These are phyloP conservation scores for Paralichthys olivaceus DNA, from an alignment of 2,113 vertebrate species.

Conservation along the genomic window DNA sequence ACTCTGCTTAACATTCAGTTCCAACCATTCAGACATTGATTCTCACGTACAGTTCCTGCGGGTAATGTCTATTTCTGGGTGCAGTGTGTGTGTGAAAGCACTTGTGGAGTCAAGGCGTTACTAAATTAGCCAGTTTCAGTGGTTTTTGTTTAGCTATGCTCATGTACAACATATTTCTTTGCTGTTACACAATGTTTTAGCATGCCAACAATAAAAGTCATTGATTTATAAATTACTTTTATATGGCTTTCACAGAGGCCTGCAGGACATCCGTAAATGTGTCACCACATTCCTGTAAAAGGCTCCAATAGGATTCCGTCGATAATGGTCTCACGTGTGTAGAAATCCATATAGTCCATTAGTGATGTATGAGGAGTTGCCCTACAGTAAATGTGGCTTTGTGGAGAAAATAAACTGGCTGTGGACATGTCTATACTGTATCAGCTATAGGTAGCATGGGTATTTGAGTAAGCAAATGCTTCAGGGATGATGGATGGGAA, in stretches of 20 bases:
- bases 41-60: too few relatives aligned
- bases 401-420: neutral
- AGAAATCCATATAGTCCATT: slow-evolving; percentile 56
- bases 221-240: slow-evolving; percentile 14
- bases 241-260: slow-evolving; percentile 18
- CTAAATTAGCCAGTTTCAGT: neutral
- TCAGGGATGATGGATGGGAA: slow-evolving; percentile 52
- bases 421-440: slow-evolving; percentile 12
- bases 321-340: slow-evolving; percentile 25
- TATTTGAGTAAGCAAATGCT: slow-evolving; percentile 42
- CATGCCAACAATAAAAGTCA: slow-evolving; percentile 1
- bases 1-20: too few relatives aligned
- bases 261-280: slow-evolving; percentile 39
- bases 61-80: too few relatives aligned
- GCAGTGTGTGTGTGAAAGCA: too few relatives aligned
- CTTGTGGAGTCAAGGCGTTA: too few relatives aligned
- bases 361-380: slow-evolving; percentile 23
- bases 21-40: too few relatives aligned
- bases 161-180: neutral
- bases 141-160: neutral
- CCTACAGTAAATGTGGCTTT: neutral
- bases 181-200: neutral
- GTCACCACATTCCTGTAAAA: slow-evolving; percentile 40
- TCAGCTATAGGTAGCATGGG: slow-evolving; percentile 20
- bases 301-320: slow-evolving; percentile 29